A percentile compares a stretch with the other conserved stretches of the same genome.
phyloP scores from a whole-genome alignment of 2,888 invertebrate genomes.

The Eledone cirrhosa region DNA sequence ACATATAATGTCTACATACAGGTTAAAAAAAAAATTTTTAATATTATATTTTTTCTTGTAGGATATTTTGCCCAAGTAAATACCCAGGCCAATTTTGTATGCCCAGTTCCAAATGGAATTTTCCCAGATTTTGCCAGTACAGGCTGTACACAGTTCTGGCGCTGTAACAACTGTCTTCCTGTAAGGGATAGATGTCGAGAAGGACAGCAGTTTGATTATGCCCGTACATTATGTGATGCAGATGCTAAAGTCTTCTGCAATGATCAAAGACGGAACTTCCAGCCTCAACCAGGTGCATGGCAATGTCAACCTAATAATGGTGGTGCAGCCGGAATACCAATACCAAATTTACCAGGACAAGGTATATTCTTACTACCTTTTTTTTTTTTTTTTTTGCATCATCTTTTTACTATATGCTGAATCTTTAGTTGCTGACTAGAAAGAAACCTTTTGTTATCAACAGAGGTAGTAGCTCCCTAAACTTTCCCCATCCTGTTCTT shows the following conservation, averaged over 20 bases:
- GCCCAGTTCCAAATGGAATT: conserved; percentile 1
- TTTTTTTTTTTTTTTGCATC: no score
- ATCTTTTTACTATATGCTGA: no score
- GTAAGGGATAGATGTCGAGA: neutral
- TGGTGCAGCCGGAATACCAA: no score
- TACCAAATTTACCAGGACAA: neutral
- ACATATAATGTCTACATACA: no score
- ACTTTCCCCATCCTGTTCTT: no score
- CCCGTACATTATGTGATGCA: neutral
- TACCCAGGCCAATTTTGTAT: neutral
- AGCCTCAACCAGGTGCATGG: neutral
- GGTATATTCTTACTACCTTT: neutral
- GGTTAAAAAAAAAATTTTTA: no score
- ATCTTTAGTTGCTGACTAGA: no score
- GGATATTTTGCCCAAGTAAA: neutral
- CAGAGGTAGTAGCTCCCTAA: no score
- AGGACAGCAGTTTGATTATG: conserved; percentile 5
- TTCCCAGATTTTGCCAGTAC: conserved; percentile 4
- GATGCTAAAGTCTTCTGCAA: conserved; percentile 3
- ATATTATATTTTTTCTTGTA: no score
- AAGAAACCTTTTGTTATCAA: no score
- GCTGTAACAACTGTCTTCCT: neutral
- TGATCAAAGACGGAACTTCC: neutral
- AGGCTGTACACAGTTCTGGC: neutral
- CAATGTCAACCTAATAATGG: neutral